These are phyloP conservation scores for Paelopatides confundens DNA, from an alignment of 53 echinoderm and acorn worm genomes.

Conservation along the genomic window DNA sequence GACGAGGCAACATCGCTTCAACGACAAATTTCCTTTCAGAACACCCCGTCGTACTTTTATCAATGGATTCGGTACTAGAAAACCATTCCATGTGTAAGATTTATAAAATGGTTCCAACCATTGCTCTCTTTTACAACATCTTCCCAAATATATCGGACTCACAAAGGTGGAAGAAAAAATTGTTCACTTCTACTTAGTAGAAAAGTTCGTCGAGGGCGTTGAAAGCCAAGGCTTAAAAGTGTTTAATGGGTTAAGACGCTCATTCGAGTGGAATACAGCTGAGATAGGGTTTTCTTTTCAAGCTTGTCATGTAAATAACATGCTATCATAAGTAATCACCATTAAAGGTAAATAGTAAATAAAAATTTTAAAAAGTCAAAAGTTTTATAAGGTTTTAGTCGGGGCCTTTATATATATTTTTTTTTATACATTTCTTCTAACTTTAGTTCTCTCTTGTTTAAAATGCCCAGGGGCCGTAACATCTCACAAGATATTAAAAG, in stretches of 20 bases:
- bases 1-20: conserved; percentile 28
- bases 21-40: conserved; percentile 21
- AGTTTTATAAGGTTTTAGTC: neutral
- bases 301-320: conserved; percentile 23
- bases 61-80: conserved; percentile 14
- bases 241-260: conserved; percentile 34
- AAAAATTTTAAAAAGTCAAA: neutral
- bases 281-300: neutral
- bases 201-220: conserved; percentile 37
- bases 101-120: conserved; percentile 29
- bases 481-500: neutral
- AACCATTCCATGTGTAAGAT: conserved; percentile 15
- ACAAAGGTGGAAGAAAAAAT: conserved; percentile 43
- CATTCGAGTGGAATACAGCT: neutral
- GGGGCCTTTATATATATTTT: neutral
- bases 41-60: conserved; percentile 35
- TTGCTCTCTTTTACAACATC: neutral
- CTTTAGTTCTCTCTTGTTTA: neutral
- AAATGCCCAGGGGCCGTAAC: conserved; percentile 2
- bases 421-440: neutral
- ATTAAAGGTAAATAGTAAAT: conserved; percentile 34
- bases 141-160: conserved; percentile 34
- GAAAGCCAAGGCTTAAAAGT: conserved; percentile 28
- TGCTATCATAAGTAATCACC: conserved; percentile 41
- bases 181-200: conserved; percentile 5